Base-by-base conservation (phyloP, 2,888 invertebrate genomes). In the Choristoneura rosaceana region DNA sequence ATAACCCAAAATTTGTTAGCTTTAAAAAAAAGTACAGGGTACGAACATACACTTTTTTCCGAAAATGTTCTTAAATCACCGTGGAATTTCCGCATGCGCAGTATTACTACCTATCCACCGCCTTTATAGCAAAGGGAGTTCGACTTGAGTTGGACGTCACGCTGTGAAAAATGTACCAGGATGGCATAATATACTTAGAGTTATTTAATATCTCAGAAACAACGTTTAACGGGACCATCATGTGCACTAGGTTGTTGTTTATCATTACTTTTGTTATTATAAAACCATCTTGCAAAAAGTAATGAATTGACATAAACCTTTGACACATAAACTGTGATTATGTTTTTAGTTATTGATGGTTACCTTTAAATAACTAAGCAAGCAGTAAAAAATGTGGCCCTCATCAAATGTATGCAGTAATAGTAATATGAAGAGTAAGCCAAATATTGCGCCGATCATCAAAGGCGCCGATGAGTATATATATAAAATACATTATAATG, bases 151-250 rank as follows among this genome's bases (percentile, higher is more conserved):
- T 47, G 50, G 52, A 17, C 52, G 52, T 1, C 59, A 5, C n/a
- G 14, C 33, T 59, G 59, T 59, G 59, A 59, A 59, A 34, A 59
- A 59, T 34, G 34, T 59, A 59, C n/a, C 17, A 59, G 59, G 59
- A n/a, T n/a, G 34, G n/a, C 59, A 59, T 33, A 59, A n/a, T 10
- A 25, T 2, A 34, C 8, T n/a, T 9, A 38, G 59, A 59, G 38
- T 14, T n/a, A n/a, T 9, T 59, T 10, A 4, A 25, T 25, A 4
- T 12, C 25, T n/a, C 10, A 25, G 25, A 25, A 55, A 55, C 10
- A 25, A 55, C 17, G 25, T 25, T 25, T 25, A 25, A 10, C 25
- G 25, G 10, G 25, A 10, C 10, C 25, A 55, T 12, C 9, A 4
- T 4, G 55, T 9, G 9, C 55, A 12, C 25, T 12, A 55, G 17